Evolutionary conservation across 2,888 invertebrate genomes (phyloP), one percentile per base, ranked within the genome.

Genomic region (Drosophila antonietae): DNA sequence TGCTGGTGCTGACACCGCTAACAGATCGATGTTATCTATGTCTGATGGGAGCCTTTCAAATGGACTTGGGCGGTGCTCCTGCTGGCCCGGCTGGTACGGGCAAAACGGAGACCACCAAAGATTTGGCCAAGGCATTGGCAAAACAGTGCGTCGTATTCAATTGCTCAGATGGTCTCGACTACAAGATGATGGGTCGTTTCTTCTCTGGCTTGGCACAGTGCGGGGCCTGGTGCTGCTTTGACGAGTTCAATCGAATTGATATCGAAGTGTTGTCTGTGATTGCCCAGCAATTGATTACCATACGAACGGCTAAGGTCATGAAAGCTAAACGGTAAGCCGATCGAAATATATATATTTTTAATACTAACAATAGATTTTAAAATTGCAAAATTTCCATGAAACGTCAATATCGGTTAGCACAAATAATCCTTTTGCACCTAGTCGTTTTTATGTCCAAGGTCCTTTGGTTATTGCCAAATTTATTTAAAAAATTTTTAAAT

Each of bases 211-310:
- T 97, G 78, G 97, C 97, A 0, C 97, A 97, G 63, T 97, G 97
- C 1, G 98, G 98, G 0, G 97, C 97, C 5, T 97, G 97, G 97
- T 97, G 97, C 87, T 98, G 97, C 88, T 97, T 98, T 91, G 97
- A 97, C 91, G 97, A 98, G 91, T 97, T 97, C 92, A 97, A 98
- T 92, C 94, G 97, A 8, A 97, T 98, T 68, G 97, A 97, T 90
- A 97, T 97, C 80, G 97, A 97, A 92, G 97, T 97, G 44, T 92
- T 97, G 68, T 97, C 97, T 15, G 97, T 97, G 5, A 97, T 97
- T 83, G 97, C 97, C 0, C 97, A 97, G 84, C 97, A 97, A 90
- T 93, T 97, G 67, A 97, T 97, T 69, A 97, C 97, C 0, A 97
- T 97, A 75, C 94, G 96, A 76, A 97, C 97, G 90, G 97, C 97